Percentiles rank a stretch among this genome's conserved stretches.
Evolutionary conservation across 23 tunicate species (phyloP).

Genomic region (Ciona savignyi): DNA sequence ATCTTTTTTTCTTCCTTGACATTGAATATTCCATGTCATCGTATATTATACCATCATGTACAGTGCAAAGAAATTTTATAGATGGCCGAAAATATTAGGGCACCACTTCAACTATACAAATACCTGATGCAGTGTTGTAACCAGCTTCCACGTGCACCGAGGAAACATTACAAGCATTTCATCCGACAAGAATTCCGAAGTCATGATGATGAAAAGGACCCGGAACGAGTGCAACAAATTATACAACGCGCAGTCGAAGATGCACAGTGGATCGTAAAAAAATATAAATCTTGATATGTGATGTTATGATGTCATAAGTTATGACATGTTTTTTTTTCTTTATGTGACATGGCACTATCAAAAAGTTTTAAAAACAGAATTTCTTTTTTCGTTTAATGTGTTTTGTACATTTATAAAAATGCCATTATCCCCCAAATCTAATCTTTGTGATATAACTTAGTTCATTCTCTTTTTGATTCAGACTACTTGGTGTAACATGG

Average conservation of each 20-base stretch:
- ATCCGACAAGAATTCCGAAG: slow-evolving; percentile 75
- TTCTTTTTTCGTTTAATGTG: no score
- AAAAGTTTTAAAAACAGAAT: no score
- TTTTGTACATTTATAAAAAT: no score
- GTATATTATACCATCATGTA: background rate
- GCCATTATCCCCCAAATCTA: no score
- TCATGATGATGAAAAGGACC: slow-evolving; percentile 75
- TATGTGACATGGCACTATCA: no score
- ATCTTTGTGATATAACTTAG: no score
- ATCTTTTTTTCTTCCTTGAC: no score
- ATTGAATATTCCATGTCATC: no score
- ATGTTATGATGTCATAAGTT: no score
- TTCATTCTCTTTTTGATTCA: no score
- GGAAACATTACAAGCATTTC: slow-evolving; percentile 64
- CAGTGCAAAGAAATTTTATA: background rate
- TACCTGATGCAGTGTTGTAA: slow-evolving; percentile 67
- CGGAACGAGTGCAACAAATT: slow-evolving; percentile 47
- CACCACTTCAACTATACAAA: slow-evolving; percentile 52
- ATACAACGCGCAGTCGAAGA: slow-evolving; percentile 74
- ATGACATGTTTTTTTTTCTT: no score
- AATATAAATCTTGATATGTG: slow-evolving; percentile 56
- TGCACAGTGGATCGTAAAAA: slow-evolving; percentile 80
- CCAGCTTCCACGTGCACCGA: slow-evolving; percentile 59
- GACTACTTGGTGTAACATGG: no score
- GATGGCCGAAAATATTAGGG: slow-evolving; percentile 7